Percentiles rank a stretch among this genome's conserved stretches.
Conservation (phyloP, 2,888 invertebrate genomes). For the Electrophaes corylata region DNA sequence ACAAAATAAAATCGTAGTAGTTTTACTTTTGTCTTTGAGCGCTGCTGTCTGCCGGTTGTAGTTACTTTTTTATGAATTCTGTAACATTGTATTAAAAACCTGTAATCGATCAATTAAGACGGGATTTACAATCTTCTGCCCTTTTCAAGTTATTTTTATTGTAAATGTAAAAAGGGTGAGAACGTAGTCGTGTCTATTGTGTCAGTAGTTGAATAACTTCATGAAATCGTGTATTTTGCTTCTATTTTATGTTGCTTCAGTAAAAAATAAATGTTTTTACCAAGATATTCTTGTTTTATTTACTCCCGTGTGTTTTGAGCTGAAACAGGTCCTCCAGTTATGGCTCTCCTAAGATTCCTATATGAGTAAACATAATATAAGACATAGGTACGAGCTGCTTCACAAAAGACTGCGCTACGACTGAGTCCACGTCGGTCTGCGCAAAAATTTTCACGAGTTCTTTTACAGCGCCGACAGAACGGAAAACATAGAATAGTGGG, state of each 20-base stretch:
- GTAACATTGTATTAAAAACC: constrained; percentile 2
- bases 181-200: constrained; percentile 15
- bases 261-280: constrained; percentile 11
- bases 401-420: too few species aligned
- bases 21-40: constrained; percentile 2
- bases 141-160: neutral
- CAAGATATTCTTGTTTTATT: constrained; percentile 4
- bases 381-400: too few species aligned
- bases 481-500: too few species aligned
- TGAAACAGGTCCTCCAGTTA: too few species aligned
- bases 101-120: neutral
- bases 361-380: too few species aligned
- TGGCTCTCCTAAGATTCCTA: too few species aligned
- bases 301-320: too few species aligned
- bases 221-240: constrained; percentile 20
- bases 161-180: neutral
- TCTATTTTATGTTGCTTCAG: constrained; percentile 18
- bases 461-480: too few species aligned
- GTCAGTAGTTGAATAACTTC: constrained; percentile 6
- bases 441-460: too few species aligned
- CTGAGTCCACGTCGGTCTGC: too few species aligned
- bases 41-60: constrained; percentile 5
- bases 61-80: neutral
- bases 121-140: constrained; percentile 1
- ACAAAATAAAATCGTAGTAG: neutral